phyloP scores from a whole-genome alignment of 1,140 invertebrate genomes.

The Drosophila miranda region DNA sequence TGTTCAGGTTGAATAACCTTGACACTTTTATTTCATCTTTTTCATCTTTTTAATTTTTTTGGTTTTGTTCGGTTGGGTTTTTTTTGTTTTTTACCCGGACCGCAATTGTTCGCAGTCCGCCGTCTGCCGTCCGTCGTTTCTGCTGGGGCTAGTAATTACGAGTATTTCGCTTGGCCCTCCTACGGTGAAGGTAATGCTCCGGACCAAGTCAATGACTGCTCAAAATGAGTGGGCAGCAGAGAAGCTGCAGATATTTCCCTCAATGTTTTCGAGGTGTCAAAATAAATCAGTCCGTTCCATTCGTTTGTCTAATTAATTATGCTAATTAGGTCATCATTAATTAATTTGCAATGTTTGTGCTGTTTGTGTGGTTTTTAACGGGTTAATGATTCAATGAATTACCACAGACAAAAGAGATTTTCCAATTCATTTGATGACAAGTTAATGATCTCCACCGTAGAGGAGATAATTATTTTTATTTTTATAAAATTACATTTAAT shows the following conservation, averaged over 20 bases:
- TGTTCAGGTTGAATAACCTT: conserved; percentile 65
- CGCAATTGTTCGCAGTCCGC: too few species aligned
- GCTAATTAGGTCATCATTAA: conserved; percentile 29
- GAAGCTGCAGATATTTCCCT: conserved; percentile 9
- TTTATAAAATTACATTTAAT: conserved; percentile 22
- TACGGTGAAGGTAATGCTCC: conserved; percentile 27
- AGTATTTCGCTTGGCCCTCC: conserved; percentile 32
- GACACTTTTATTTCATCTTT: conserved; percentile 38
- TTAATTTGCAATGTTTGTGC: conserved; percentile 30
- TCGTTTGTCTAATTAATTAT: conserved; percentile 32
- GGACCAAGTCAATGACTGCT: conserved; percentile 40
- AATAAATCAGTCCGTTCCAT: conserved; percentile 20
- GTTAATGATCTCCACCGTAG: conserved; percentile 5
- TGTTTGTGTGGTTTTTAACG: conserved; percentile 13
- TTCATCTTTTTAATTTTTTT: conserved; percentile 23
- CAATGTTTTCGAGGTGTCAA: conserved; percentile 3
- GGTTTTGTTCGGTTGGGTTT: too few species aligned
- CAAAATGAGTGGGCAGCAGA: conserved; percentile 1
- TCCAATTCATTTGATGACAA: background rate
- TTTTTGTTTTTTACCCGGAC: too few species aligned
- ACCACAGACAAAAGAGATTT: too few species aligned
- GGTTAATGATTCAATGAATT: conserved; percentile 13
- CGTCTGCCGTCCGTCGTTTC: too few species aligned
- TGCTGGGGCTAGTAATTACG: conserved; percentile 32
- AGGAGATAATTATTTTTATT: conserved; percentile 27